Percentiles rank a stretch among this genome's conserved stretches.
phyloP scores from a whole-genome alignment of 2,888 invertebrate genomes.

The Hydroisotoma schaefferi region DNA sequence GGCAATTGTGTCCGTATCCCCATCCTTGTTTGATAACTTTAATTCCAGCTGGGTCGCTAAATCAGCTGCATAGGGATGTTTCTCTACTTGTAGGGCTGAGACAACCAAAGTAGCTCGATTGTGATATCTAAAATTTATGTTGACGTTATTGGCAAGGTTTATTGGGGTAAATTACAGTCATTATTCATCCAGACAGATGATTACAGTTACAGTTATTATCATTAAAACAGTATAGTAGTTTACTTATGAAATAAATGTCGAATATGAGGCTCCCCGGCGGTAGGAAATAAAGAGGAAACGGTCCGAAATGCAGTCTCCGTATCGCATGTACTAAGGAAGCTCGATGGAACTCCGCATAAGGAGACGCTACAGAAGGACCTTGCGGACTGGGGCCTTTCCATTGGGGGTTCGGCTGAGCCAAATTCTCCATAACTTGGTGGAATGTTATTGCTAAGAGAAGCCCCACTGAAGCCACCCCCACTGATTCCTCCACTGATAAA shows the following conservation, averaged over 20 bases:
- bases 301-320: conserved; percentile 47
- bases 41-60: conserved; percentile 42
- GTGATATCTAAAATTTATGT: conserved; percentile 81
- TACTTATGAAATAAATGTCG: conserved; percentile 82
- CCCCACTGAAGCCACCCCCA: neutral
- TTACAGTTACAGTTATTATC: neutral
- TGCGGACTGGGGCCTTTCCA: conserved; percentile 42
- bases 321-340: conserved; percentile 46
- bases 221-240: neutral
- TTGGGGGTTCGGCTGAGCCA: conserved; percentile 27
- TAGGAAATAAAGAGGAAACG: conserved; percentile 71
- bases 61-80: conserved; percentile 75
- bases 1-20: conserved; percentile 45
- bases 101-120: conserved; percentile 88
- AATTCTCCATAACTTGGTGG: conserved; percentile 23
- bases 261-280: conserved; percentile 83
- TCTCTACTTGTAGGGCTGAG: conserved; percentile 88
- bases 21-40: conserved; percentile 38
- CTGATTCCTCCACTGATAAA: no score
- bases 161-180: conserved; percentile 11
- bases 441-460: conserved; percentile 17
- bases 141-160: neutral
- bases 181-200: neutral
- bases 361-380: conserved; percentile 43
- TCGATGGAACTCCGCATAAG: conserved; percentile 42